Evolutionary conservation across 2,113 vertebrate genomes (phyloP).

Genomic region (Oryzias celebensis): DNA sequence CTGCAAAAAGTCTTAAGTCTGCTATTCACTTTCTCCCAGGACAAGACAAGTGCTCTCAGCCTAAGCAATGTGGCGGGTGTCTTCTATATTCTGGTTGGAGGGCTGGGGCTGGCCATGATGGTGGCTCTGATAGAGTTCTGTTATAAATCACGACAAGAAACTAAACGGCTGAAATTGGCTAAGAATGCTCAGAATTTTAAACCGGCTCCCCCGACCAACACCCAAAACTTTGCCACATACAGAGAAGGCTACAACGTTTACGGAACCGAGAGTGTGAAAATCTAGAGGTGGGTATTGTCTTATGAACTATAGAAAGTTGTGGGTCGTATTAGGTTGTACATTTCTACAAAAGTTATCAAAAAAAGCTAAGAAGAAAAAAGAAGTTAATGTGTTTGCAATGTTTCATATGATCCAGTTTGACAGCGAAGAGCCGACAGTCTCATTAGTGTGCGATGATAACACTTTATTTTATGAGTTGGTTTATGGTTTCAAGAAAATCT

Average conservation of each 20-base stretch:
- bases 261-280: conserved; percentile 99
- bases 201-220: conserved; percentile 93
- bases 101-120: conserved; percentile 99
- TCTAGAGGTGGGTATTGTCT: conserved; percentile 87
- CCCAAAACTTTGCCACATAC: conserved; percentile 99
- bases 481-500: too few relatives aligned
- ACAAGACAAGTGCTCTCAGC: conserved; percentile 99
- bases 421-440: too few relatives aligned
- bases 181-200: conserved; percentile 99
- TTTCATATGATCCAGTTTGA: too few relatives aligned
- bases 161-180: conserved; percentile 99
- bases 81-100: conserved; percentile 99
- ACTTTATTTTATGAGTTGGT: too few relatives aligned
- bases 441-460: too few relatives aligned
- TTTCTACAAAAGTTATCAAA: too few relatives aligned
- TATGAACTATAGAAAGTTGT: too few relatives aligned
- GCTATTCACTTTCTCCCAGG: conserved; percentile 91
- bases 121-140: conserved; percentile 99
- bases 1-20: conserved; percentile 76
- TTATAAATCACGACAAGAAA: conserved; percentile 99
- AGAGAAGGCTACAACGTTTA: conserved; percentile 99
- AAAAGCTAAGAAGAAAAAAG: too few relatives aligned
- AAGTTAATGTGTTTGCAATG: too few relatives aligned
- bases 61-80: conserved; percentile 99
- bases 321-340: too few relatives aligned